Percentiles rank a stretch among this genome's conserved stretches.
Conservation (phyloP, 2,113 vertebrate species). For the Oenanthe oenanthe region DNA sequence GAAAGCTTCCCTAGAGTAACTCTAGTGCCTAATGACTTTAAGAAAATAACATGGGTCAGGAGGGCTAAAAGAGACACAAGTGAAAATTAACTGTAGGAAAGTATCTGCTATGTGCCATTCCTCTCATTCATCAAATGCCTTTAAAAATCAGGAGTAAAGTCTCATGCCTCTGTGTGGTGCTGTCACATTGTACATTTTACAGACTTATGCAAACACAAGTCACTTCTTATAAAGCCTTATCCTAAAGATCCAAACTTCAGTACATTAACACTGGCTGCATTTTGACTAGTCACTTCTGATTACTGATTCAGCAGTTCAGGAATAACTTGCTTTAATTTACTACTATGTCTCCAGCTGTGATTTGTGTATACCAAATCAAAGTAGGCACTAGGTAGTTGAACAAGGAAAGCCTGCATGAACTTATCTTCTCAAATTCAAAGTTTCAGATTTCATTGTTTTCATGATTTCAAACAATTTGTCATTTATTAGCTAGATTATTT, state of each 20-base stretch:
- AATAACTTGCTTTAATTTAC: not conserved
- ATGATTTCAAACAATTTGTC: not conserved
- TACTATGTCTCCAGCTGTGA: not conserved
- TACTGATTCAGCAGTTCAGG: not conserved
- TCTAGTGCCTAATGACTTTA: not conserved
- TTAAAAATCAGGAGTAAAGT: not conserved
- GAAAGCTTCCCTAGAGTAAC: not conserved
- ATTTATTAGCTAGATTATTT: not conserved
- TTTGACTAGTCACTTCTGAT: not conserved
- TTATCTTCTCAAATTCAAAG: not conserved
- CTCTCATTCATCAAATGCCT: not conserved
- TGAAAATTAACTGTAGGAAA: not conserved
- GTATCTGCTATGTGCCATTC: not conserved
- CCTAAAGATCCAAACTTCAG: not conserved
- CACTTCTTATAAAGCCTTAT: not conserved
- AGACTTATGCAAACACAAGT: not conserved
- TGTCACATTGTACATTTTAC: conserved; percentile 36
- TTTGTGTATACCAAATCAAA: not conserved
- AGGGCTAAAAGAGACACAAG: not conserved
- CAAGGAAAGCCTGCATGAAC: not conserved
- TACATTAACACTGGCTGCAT: not conserved
- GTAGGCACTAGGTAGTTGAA: not conserved
- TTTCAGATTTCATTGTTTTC: not conserved
- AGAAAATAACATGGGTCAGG: not conserved
- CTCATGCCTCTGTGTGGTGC: conserved; percentile 51